These are phyloP conservation scores for Etheostoma nigrum DNA, from an alignment of 2,797 vertebrate genomes.

Conservation along the genomic window DNA sequence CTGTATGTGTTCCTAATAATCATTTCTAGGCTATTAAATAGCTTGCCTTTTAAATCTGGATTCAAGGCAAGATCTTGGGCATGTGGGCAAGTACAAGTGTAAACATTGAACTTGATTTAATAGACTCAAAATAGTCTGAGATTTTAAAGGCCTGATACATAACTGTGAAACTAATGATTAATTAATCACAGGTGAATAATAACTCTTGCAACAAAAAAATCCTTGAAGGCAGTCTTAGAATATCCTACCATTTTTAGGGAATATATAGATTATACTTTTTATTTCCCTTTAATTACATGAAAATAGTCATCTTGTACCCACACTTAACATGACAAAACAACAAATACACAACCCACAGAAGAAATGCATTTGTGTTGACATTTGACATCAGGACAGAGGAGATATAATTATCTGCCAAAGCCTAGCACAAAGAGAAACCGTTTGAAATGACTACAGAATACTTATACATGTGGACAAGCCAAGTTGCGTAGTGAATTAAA, in stretches of 20 bases:
- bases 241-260: neutral
- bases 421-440: constrained; percentile 8
- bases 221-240: neutral
- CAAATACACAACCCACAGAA: constrained; percentile 27
- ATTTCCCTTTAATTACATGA: neutral
- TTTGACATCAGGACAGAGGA: constrained; percentile 41
- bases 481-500: constrained; percentile 12
- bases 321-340: constrained; percentile 18
- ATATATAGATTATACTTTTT: neutral
- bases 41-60: constrained; percentile 10
- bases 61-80: neutral
- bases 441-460: constrained; percentile 14
- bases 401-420: constrained; percentile 51
- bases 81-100: constrained; percentile 24
- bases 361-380: constrained; percentile 32
- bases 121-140: constrained; percentile 13
- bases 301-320: constrained; percentile 2
- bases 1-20: constrained; percentile 34
- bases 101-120: constrained; percentile 23
- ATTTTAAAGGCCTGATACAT: neutral
- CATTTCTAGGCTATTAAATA: constrained; percentile 21
- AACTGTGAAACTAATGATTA: constrained; percentile 7
- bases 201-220: neutral
- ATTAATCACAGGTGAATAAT: neutral
- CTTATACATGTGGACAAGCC: constrained; percentile 16